Evolutionary conservation across 2,113 vertebrate genomes (phyloP).

Genomic region (Butorides virescens): DNA sequence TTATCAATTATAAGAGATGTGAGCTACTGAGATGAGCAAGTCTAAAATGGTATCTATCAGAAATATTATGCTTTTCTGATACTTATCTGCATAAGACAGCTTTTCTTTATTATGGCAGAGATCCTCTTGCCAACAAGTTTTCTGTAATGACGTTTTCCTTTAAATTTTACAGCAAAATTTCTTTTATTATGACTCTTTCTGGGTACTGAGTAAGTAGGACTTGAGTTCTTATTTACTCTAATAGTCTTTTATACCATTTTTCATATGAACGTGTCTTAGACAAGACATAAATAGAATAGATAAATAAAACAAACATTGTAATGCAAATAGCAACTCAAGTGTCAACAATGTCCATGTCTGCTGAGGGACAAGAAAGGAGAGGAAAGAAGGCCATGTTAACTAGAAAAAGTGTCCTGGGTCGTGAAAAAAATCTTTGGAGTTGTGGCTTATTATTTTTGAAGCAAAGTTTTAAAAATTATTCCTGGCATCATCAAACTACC

Average conservation of each 20-base stretch:
- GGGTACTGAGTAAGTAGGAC: neutral
- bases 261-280: neutral
- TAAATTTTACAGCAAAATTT: neutral
- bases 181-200: neutral
- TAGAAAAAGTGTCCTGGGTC: neutral
- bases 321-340: neutral
- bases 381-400: neutral
- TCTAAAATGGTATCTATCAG: neutral
- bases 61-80: neutral
- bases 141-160: neutral
- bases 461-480: neutral
- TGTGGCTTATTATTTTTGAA: neutral
- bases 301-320: neutral
- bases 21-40: neutral
- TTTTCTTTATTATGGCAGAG: neutral
- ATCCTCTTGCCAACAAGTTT: neutral
- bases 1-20: neutral
- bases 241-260: neutral
- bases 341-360: accelerated
- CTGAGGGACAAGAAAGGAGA: neutral
- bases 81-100: neutral
- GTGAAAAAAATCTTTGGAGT: neutral
- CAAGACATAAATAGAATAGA: neutral
- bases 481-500: neutral
- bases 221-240: neutral